phyloP scores from a whole-genome alignment of 1,140 invertebrate genomes.

The Habropoda laboriosa region DNA sequence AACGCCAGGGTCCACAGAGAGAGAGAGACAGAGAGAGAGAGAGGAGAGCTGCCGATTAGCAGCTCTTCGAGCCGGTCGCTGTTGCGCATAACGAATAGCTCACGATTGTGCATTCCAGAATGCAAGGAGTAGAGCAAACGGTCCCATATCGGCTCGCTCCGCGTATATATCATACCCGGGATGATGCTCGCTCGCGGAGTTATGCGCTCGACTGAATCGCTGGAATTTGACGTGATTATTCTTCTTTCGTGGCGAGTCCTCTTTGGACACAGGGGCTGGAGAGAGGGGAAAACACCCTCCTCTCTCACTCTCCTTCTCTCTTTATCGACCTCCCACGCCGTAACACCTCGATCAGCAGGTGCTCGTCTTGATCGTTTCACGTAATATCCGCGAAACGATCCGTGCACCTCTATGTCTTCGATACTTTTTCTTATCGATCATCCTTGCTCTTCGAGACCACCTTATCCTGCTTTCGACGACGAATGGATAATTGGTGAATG shows the following conservation, averaged over 20 bases:
- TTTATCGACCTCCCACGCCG: constrained; percentile 40
- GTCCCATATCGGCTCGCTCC: constrained; percentile 34
- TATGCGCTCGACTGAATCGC: constrained; percentile 51
- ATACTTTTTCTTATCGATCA: constrained; percentile 25
- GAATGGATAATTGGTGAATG: neutral
- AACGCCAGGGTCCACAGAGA: constrained; percentile 22
- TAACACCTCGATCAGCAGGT: constrained; percentile 54
- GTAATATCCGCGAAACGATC: constrained; percentile 37
- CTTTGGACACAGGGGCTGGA: neutral
- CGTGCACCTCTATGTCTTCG: constrained; percentile 30
- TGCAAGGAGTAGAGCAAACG: constrained; percentile 8
- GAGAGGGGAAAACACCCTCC: neutral
- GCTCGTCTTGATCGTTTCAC: constrained; percentile 17
- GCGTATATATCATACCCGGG: constrained; percentile 19
- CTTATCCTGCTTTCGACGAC: neutral
- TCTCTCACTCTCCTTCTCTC: neutral
- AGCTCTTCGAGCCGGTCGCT: constrained; percentile 37
- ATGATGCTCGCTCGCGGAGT: constrained; percentile 8
- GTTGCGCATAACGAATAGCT: constrained; percentile 50
- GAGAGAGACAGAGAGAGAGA: constrained; percentile 16
- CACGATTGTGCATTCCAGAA: constrained; percentile 52
- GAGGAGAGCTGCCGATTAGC: constrained; percentile 52
- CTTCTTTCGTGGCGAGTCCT: constrained; percentile 45
- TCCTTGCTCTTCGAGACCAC: neutral
- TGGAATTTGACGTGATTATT: constrained; percentile 63